Base-by-base conservation (phyloP, 2,113 vertebrate genomes). In the Orthonyx spaldingii region DNA sequence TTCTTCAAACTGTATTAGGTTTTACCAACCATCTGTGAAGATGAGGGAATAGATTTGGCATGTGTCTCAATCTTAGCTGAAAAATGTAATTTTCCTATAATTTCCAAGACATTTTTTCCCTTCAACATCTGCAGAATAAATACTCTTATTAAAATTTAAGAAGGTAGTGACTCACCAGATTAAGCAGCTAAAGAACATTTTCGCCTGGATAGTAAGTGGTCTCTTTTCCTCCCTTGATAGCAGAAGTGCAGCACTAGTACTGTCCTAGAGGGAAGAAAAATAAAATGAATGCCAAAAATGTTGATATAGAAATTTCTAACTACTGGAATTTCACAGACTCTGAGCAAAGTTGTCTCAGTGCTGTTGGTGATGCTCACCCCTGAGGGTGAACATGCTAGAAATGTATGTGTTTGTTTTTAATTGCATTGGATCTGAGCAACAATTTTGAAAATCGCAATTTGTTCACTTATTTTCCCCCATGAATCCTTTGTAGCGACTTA, bases 21-120 rank as follows among this genome's bases (percentile, higher is more conserved):
- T 88, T 93, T 96, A 76, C 70, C 50, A 89, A 60, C 92, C 86
- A 96, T 96, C 96, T 94, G 93, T 93, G 91, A 90, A 68, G 72
- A 86, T 75, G 85, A 91, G 93, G 83, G 79, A 93, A 26, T 86
- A 94, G 70, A 68, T 66, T 95, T 92, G 89, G 80, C 84, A 64
- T 59, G 52, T 91, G 82, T 92, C 0, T 0, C 81, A 87, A 1
- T 90, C 74, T 57, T 76, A 72, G 87, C 59, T 90, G 87, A 77
- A 91, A 96, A 96, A 83, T 47, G 53, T 69, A 66, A 84, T 96
- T 95, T 89, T 65, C 59, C 53, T 50, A 39, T 94, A 10, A 72
- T 61, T 95, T 92, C 55, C 39, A 92, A 55, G 70, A 68, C 37
- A 15, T 88, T 90, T 69, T 77, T 33, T 7, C 49, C 49, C 44